Evolutionary conservation across 2,113 vertebrate genomes (phyloP).

Genomic region (Sclerurus mexicanus): DNA sequence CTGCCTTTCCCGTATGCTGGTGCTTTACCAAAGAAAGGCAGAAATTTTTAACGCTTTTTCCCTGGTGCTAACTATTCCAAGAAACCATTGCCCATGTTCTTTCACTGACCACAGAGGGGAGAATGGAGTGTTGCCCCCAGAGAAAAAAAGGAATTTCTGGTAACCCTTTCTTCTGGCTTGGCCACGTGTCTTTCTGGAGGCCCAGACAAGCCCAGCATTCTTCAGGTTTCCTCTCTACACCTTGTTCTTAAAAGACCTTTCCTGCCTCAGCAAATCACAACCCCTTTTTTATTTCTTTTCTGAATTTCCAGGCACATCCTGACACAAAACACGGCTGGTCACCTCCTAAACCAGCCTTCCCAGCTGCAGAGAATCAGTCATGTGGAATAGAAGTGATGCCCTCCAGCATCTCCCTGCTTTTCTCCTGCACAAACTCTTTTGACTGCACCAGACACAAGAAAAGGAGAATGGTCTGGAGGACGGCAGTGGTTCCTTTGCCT

Average conservation of each 20-base stretch:
- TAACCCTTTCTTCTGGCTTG: not conserved
- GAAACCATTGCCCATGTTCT: not conserved
- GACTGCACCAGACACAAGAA: not conserved
- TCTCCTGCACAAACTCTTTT: not conserved
- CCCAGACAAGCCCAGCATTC: not conserved
- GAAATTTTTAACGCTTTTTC: not conserved
- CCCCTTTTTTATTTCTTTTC: not conserved
- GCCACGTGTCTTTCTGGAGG: not conserved
- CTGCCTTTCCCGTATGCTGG: not conserved
- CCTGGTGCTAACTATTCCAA: not conserved
- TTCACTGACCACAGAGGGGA: not conserved
- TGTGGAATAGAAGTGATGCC: accelerated
- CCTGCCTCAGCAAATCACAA: not conserved
- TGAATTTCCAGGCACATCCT: not conserved
- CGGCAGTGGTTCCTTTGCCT: not conserved
- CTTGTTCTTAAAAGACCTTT: not conserved
- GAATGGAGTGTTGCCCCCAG: accelerated
- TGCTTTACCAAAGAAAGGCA: not conserved
- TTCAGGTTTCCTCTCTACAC: not conserved
- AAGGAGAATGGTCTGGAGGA: not conserved
- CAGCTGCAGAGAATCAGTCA: not conserved
- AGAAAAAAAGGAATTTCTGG: not conserved
- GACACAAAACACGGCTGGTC: accelerated
- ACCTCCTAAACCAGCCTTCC: not conserved
- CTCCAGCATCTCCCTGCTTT: not conserved